Evolutionary conservation across 1,140 invertebrate genomes (phyloP).

Genomic region (Amyelois transitella): DNA sequence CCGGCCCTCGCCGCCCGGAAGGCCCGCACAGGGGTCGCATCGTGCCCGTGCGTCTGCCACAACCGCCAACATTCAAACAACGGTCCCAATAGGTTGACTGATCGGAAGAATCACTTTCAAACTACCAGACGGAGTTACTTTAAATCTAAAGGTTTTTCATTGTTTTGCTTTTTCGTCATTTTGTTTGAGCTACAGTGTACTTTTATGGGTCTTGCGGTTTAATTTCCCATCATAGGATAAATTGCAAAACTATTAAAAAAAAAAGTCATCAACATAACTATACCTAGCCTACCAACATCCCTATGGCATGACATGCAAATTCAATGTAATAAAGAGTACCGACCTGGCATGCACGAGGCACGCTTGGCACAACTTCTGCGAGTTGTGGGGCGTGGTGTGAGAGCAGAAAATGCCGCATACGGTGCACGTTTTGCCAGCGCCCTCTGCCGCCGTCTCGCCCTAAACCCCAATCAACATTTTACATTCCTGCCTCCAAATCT

Average conservation of each 20-base stretch:
- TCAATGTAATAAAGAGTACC: conserved; percentile 31
- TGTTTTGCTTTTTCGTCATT: too few relatives aligned
- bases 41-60: conserved; percentile 82
- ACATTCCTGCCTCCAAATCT: conserved; percentile 33
- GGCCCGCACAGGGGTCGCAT: conserved; percentile 83
- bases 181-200: too few relatives aligned
- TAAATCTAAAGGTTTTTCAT: too few relatives aligned
- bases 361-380: conserved; percentile 73
- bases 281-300: too few relatives aligned
- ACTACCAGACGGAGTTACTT: too few relatives aligned
- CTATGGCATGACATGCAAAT: not conserved
- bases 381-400: conserved; percentile 70
- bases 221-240: too few relatives aligned
- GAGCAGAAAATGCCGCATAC: conserved; percentile 73
- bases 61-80: conserved; percentile 54
- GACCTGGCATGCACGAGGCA: conserved; percentile 76
- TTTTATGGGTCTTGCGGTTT: too few relatives aligned
- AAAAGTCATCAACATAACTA: too few relatives aligned
- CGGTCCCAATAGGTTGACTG: conserved; percentile 14
- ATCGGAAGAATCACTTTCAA: too few relatives aligned
- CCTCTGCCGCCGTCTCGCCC: conserved; percentile 63
- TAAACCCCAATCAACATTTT: conserved; percentile 70
- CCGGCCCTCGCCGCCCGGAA: conserved; percentile 69
- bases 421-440: conserved; percentile 64
- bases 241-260: too few relatives aligned